phyloP scores from a whole-genome alignment of 2,888 invertebrate genomes.

The Andrena camellia region DNA sequence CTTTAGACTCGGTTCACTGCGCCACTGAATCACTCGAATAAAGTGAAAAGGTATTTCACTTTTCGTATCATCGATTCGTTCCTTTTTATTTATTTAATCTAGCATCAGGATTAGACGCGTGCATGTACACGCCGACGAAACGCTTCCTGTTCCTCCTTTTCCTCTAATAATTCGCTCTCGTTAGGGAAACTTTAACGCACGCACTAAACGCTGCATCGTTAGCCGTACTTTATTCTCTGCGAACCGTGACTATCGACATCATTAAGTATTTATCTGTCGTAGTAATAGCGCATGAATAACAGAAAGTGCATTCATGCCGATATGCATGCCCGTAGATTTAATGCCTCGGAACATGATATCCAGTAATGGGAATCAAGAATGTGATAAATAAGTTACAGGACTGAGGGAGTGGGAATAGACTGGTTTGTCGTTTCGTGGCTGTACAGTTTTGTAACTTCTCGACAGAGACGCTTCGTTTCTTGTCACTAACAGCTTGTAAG shows the following conservation, averaged over 20 bases:
- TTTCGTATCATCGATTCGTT: neutral
- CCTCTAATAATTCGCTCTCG: slow-evolving; percentile 27
- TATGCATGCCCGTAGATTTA: slow-evolving; percentile 47
- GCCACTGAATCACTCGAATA: slow-evolving; percentile 1
- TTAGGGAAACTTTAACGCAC: slow-evolving; percentile 41
- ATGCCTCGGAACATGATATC: slow-evolving; percentile 52
- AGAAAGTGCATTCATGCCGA: slow-evolving; percentile 61
- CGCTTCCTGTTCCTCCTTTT: neutral
- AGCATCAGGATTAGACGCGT: neutral
- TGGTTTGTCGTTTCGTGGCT: slow-evolving; percentile 6
- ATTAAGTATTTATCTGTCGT: slow-evolving; percentile 67
- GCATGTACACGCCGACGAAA: neutral
- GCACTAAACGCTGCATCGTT: slow-evolving; percentile 29
- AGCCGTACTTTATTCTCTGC: slow-evolving; percentile 19
- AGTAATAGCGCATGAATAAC: slow-evolving; percentile 67
- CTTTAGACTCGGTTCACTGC: slow-evolving; percentile 29
- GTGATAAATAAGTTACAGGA: slow-evolving; percentile 48
- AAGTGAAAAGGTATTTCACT: neutral
- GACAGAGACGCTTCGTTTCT: neutral
- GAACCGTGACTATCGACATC: slow-evolving; percentile 62
- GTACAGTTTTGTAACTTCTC: neutral
- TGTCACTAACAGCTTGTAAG: neutral
- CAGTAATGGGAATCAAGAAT: slow-evolving; percentile 50
- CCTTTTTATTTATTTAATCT: neutral
- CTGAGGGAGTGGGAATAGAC: neutral